Evolutionary conservation across 2,113 vertebrate species (phyloP), one percentile per base, ranked within the genome.

Genomic region (Chionodraco myersi): DNA sequence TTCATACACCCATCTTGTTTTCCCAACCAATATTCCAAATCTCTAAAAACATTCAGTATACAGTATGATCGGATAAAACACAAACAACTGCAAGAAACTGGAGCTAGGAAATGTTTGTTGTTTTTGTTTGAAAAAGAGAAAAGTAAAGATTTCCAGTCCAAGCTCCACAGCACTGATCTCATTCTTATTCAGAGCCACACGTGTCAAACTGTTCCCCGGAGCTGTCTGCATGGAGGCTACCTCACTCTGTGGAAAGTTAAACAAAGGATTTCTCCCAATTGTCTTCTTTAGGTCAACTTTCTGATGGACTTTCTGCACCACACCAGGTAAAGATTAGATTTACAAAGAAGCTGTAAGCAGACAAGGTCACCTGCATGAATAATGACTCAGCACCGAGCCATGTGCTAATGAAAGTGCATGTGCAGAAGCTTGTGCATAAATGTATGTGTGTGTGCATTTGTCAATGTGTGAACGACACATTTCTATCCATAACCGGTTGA

Each of bases 161-260:
- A 44, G 34, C 68, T 78, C 10, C 1, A 6, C 7, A 44, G 47
- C 66, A 61, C 56, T 45, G 15, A 58, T 80, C 62, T 89, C 68
- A 79, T 79, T 86, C 30, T 68, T 79, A 89, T 86, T 83, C 88
- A 82, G 65, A 62, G 15, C 73, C 77, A 79, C 57, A 71, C 71
- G 36, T 57, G 47, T 83, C 67, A 73, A 66, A 78, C 53, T 56
- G 69, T 60, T 62, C 76, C 78, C 56, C 58, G 34, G 71, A 69
- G 70, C 61, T 69, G 59, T 59, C 45, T 63, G 69, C 48, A 58
- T 48, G 47, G 53, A 73, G 51, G 45, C 70, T 66, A 72, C 69
- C 83, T 78, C 72, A 52, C 67, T 66, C 48, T 70, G 21, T 41
- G 30, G 23, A 59, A 53, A 68, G 44, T 21, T 78, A 44, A 77